Conservation (phyloP, 2,113 vertebrate genomes). For the Sturnus vulgaris region DNA sequence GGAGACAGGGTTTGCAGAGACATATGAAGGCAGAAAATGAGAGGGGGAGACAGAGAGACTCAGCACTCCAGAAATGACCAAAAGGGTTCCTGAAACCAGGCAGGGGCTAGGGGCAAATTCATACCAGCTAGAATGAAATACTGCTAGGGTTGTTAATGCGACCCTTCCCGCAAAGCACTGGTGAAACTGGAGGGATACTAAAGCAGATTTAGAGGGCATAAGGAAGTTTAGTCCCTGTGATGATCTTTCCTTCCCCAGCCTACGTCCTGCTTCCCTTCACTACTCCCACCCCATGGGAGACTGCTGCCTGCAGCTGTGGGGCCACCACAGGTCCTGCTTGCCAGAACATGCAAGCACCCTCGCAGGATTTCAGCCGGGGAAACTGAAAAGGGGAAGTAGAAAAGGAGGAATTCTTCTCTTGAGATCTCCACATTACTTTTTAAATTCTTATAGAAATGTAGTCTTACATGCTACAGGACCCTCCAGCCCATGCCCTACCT, state of each 20-base stretch:
- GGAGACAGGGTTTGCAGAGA: not conserved
- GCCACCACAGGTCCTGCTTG: not conserved
- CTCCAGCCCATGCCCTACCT: not conserved
- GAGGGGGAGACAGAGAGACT: not conserved
- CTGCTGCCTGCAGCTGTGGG: accelerated
- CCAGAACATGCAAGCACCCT: not conserved
- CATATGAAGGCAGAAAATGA: not conserved
- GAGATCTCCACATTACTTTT: not conserved
- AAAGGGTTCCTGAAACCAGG: not conserved
- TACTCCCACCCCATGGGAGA: accelerated
- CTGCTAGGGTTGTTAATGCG: not conserved
- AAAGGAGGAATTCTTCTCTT: not conserved
- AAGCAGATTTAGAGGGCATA: not conserved
- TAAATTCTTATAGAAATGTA: not conserved
- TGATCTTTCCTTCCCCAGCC: not conserved
- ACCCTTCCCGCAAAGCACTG: not conserved
- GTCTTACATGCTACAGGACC: not conserved
- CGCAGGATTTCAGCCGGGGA: not conserved
- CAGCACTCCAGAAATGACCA: not conserved
- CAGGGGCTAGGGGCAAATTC: not conserved
- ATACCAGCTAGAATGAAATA: not conserved
- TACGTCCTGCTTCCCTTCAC: not conserved
- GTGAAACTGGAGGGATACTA: not conserved
- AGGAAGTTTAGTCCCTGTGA: not conserved
- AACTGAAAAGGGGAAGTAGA: not conserved